Evolutionary conservation across 2,797 vertebrate genomes (phyloP).

Genomic region (Notamacropus eugenii): DNA sequence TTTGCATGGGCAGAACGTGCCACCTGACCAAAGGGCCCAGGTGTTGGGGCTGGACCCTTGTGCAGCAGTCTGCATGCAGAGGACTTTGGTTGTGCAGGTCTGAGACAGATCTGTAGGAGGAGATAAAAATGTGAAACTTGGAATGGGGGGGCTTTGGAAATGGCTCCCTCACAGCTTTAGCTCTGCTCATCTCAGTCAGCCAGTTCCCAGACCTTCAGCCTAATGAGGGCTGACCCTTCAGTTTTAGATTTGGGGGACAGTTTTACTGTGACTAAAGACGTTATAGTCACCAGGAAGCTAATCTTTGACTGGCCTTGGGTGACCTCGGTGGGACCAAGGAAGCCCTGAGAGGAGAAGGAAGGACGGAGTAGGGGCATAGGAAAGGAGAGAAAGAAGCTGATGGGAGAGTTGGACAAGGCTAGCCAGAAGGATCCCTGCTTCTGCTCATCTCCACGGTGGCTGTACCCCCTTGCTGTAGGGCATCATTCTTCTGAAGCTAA

Average conservation of each 20-base stretch:
- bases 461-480: background rate
- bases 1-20: too few relatives aligned
- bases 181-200: too few relatives aligned
- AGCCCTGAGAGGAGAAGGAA: background rate
- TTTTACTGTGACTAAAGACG: too few relatives aligned
- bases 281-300: background rate
- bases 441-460: background rate
- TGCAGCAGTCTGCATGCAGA: too few relatives aligned
- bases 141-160: background rate
- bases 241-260: background rate
- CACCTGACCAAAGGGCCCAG: too few relatives aligned
- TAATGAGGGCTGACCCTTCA: background rate
- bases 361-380: too few relatives aligned
- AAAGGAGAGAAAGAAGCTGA: too few relatives aligned
- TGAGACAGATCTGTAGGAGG: background rate
- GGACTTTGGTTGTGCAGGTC: background rate
- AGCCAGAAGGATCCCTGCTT: too few relatives aligned
- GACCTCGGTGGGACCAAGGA: background rate
- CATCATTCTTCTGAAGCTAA: too few relatives aligned
- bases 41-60: too few relatives aligned
- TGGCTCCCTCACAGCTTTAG: fast-evolving
- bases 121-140: background rate
- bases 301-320: background rate
- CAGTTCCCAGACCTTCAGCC: too few relatives aligned
- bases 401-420: too few relatives aligned